Evolutionary conservation across 1,140 invertebrate genomes (phyloP).

Genomic region (Thalassaphorura encarpata): DNA sequence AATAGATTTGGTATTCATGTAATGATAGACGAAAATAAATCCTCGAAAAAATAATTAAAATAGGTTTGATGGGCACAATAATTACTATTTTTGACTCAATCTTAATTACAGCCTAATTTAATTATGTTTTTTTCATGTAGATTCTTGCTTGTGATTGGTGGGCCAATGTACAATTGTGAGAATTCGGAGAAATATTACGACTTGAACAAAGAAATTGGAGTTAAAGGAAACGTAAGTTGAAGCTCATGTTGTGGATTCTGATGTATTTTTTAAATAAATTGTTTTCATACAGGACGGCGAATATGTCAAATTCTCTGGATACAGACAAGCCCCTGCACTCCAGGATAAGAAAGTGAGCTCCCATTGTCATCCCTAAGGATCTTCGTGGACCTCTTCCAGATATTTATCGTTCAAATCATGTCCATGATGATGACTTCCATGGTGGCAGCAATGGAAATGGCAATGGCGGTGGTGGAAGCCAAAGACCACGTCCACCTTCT

Average conservation of each 20-base stretch:
- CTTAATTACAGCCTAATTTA: background rate
- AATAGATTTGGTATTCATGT: background rate
- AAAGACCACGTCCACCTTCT: background rate
- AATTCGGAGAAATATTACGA: constrained; percentile 31
- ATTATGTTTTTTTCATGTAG: constrained; percentile 8
- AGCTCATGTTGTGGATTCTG: background rate
- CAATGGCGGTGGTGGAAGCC: background rate
- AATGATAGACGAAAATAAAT: too few relatives aligned
- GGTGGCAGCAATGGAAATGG: background rate
- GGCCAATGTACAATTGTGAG: constrained; percentile 45
- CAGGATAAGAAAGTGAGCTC: constrained; percentile 5
- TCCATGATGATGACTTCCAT: background rate
- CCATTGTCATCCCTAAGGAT: constrained; percentile 9
- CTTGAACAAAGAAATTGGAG: constrained; percentile 28
- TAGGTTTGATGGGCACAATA: background rate
- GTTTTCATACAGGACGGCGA: constrained; percentile 4
- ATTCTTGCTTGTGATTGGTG: constrained; percentile 47
- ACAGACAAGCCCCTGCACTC: constrained; percentile 3
- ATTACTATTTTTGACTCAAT: background rate
- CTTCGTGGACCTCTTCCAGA: constrained; percentile 2
- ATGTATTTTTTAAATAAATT: background rate
- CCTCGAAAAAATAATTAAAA: background rate
- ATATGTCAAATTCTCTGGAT: constrained; percentile 16
- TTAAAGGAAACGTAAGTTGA: background rate
- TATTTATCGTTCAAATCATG: background rate